Conservation (phyloP, 2,113 vertebrate genomes). For the Ciconia stormi region DNA sequence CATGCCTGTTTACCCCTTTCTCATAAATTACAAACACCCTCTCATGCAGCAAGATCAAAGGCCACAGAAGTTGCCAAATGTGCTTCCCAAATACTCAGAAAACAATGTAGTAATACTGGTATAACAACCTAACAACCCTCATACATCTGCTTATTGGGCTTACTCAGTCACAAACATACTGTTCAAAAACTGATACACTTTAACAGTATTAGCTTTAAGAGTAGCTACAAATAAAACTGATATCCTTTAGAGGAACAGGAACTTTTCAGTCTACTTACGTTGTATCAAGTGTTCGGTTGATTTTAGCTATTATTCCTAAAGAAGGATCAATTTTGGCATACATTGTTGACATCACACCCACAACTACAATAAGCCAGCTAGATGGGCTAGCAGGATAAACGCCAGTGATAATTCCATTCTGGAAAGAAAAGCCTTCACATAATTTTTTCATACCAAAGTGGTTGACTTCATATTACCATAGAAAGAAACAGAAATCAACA, state of each 20-base stretch:
- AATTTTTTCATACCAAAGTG: slow-evolving; percentile 22
- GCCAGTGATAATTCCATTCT: slow-evolving; percentile 97
- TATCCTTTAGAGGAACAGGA: neutral
- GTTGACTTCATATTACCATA: neutral
- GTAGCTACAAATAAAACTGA: neutral
- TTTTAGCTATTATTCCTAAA: slow-evolving; percentile 86
- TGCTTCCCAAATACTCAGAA: neutral
- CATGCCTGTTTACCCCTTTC: neutral
- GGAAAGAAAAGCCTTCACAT: slow-evolving; percentile 51
- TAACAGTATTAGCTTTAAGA: neutral
- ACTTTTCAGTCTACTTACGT: slow-evolving; percentile 76
- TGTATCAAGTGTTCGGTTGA: slow-evolving; percentile 83
- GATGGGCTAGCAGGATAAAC: slow-evolving; percentile 94
- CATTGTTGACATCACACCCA: slow-evolving; percentile 91
- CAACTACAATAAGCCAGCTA: slow-evolving; percentile 91
- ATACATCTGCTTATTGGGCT: neutral
- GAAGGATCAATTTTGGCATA: slow-evolving; percentile 90
- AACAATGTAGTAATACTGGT: neutral
- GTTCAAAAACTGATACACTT: neutral
- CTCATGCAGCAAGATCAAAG: neutral
- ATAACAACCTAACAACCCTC: neutral
- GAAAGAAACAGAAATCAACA: slow-evolving; percentile 7
- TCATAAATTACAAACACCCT: neutral
- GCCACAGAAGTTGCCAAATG: neutral
- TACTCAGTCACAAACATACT: neutral